Base-by-base conservation (phyloP, 2,797 vertebrate genomes). In the Arvicola amphibius region DNA sequence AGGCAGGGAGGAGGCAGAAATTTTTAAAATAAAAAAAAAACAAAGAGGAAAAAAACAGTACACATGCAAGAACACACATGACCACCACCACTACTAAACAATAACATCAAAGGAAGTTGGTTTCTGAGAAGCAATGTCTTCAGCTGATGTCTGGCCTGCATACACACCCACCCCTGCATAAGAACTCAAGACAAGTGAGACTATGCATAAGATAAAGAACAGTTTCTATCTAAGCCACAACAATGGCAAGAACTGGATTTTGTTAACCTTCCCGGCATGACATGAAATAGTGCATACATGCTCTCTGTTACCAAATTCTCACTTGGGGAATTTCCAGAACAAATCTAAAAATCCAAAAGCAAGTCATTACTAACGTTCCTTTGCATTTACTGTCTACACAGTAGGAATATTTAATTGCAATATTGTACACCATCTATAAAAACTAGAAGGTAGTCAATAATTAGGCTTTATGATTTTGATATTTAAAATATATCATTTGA, bases 401-500 rank as follows among this genome's bases (percentile, higher is more conserved):
- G 53, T 73, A 77, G 69, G 73, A 96, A 94, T 32, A 88, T 17
- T 77, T 80, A 59, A 90, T n/a, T 73, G 17, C 6, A 73, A 77
- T 46, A 88, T 40, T 77, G 13, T 8, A 77, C 71, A 40, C 29
- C 56, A 85, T 32, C 27, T 43, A 93, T 67, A 27, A 77, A 92
- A 94, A 77, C 40, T 73, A n/a, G 59, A 63, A 11, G n/a, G 88
- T 9, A 91, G 63, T 48, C 21, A 85, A 85, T 67, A 69, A 85
- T 69, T 85, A 51, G 65, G 69, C 37, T 88, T 74, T 10, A 78
- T 37, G 13, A 92, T 51, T 89, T 27, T 85, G 53, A 27, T 93
- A 83, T 76, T 96, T 91, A 92, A 87, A 97, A 63, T 79, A 29
- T 6, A 63, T 8, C 34, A 85, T 21, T 81, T 76, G 4, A 71